Base-by-base conservation (phyloP, 30 jellyfish, hydroid and myxozoan species). In the Sanderia malayensis region DNA sequence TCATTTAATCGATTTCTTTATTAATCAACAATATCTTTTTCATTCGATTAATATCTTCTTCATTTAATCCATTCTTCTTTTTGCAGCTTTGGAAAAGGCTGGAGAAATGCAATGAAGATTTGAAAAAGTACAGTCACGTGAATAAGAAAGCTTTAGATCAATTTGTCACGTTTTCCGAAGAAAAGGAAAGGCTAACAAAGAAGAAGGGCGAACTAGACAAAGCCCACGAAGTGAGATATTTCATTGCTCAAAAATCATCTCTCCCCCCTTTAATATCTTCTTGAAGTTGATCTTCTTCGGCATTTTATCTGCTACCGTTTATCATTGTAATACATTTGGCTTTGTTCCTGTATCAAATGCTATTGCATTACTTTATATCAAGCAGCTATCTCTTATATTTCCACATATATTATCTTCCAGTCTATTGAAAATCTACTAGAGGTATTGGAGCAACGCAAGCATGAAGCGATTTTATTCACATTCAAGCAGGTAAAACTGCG, bases 131-230 rank as follows among this genome's bases (percentile, higher is more conserved):
- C 89, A 79, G 96, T 33, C 96, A 84, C 59, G 96, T 92, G 7
- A 92, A 92, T 86, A 92, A 92, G 63, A 92, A 92, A 31, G 98
- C 98, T 7, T 49, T 85, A 74, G 98, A 92, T 73, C 96, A 92
- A 44, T 92, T 76, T 73, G 95, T 92, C 31, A 92, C 84, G 68
- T 92, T 84, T 49, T 85, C 96, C 0, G 96, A 84, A 71, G 95
- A 92, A 62, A 84, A 81, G 57, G 98, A 92, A 31, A 92, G 80
- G 76, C 53, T 84, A 18, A 80, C 74, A n/a, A 92, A 81, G 69
- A 76, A 94, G 21, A 84, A 92, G 58, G 93, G 72, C 11, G 98
- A 92, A 31, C 80, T 92, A 19, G 98, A 84, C n/a, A 65, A 71
- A 44, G 96, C 95, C 24, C 93, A 79, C 60, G 96, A 92, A 81